Evolutionary conservation across 2,113 vertebrate genomes (phyloP).

Genomic region (Spermophilus dauricus): DNA sequence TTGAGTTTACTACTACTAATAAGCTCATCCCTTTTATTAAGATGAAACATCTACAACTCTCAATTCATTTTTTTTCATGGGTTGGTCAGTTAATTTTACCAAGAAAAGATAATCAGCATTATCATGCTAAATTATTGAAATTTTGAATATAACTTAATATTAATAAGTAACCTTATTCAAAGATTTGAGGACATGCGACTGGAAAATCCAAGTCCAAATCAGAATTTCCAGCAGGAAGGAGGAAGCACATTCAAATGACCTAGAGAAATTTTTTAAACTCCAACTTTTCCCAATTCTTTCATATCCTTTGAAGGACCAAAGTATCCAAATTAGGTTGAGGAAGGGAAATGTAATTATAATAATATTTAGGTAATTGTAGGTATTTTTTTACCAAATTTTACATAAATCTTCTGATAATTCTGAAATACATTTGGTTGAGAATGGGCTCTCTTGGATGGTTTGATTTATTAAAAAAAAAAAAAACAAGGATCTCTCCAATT

Average conservation of each 20-base stretch:
- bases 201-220: neutral
- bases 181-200: neutral
- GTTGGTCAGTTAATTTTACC: neutral
- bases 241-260: neutral
- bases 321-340: neutral
- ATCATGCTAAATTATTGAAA: neutral
- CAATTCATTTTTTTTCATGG: neutral
- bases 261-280: neutral
- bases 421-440: slow-evolving; percentile 23
- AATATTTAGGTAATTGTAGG: neutral
- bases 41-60: neutral
- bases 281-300: neutral
- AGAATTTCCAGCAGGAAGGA: neutral
- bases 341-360: neutral
- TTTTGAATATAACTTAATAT: slow-evolving; percentile 1
- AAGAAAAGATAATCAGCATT: neutral
- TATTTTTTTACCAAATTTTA: slow-evolving; percentile 12
- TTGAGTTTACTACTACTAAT: neutral
- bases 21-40: neutral
- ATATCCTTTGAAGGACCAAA: neutral
- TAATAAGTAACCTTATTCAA: neutral
- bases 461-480: neutral
- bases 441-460: neutral
- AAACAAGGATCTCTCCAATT: neutral
- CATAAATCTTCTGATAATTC: neutral